A percentile compares a stretch with the other conserved stretches of the same genome.
phyloP scores from a whole-genome alignment of 2,888 invertebrate species.

The Tiliacea aurago region DNA sequence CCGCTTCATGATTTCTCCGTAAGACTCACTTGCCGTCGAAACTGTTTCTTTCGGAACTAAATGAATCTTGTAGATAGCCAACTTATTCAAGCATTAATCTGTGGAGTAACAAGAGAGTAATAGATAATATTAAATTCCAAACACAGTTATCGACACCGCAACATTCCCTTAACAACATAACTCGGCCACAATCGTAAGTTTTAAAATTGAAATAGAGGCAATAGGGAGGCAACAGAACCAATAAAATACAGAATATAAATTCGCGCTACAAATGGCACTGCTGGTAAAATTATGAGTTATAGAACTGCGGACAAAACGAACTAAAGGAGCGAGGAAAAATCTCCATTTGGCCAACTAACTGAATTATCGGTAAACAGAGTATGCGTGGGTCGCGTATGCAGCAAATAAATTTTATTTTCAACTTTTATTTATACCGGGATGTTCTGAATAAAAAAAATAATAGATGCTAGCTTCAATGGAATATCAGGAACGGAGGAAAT shows the following conservation, averaged over 20 bases:
- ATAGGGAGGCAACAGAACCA: conserved; percentile 29
- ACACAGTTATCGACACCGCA: conserved; percentile 11
- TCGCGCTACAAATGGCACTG: conserved; percentile 46
- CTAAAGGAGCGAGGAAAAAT: conserved; percentile 35
- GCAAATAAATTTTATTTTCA: conserved; percentile 24
- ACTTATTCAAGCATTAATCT: conserved; percentile 4
- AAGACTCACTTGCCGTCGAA: not conserved
- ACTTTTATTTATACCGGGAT: conserved; percentile 17
- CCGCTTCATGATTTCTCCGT: not conserved
- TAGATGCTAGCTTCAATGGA: conserved; percentile 5
- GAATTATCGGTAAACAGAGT: conserved; percentile 49
- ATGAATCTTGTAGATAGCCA: not conserved
- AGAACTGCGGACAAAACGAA: conserved; percentile 49
- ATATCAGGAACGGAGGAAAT: conserved; percentile 7
- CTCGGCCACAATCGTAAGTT: conserved; percentile 30
- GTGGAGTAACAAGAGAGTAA: not conserved
- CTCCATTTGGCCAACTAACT: conserved; percentile 40
- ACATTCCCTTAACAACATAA: conserved; percentile 10
- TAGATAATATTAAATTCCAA: conserved; percentile 11
- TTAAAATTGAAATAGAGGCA: conserved; percentile 44
- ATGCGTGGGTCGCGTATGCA: conserved; percentile 1
- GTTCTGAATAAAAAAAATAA: conserved; percentile 28
- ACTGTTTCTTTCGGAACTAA: conserved; percentile 6
- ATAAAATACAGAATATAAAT: conserved; percentile 64
- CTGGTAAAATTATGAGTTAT: conserved; percentile 58